A percentile compares a stretch with the other conserved stretches of the same genome.
Conservation (phyloP, 2,113 vertebrate genomes). For the Otolemur garnettii region DNA sequence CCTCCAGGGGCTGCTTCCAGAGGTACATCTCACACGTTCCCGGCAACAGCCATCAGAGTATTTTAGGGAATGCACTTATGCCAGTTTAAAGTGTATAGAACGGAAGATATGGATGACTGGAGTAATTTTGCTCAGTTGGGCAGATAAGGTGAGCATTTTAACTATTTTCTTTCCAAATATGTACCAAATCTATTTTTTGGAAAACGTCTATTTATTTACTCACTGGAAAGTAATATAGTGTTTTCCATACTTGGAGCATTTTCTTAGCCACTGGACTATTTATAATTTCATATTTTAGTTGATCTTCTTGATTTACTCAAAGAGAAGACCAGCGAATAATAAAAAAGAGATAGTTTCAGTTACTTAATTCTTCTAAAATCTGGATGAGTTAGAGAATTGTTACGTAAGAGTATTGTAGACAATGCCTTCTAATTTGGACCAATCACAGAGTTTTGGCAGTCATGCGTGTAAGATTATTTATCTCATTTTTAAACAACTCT, state of each 20-base stretch:
- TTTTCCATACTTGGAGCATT: background rate
- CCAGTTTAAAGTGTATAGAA: background rate
- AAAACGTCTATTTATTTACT: background rate
- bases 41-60: background rate
- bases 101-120: background rate
- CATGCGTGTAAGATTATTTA: constrained; percentile 19
- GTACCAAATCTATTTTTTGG: background rate
- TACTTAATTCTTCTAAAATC: constrained; percentile 34
- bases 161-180: constrained; percentile 39
- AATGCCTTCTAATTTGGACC: background rate
- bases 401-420: background rate
- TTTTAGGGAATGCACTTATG: background rate
- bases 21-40: background rate
- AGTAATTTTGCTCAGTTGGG: background rate
- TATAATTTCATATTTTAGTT: background rate
- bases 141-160: background rate
- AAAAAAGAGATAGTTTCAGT: background rate
- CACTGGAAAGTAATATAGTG: background rate
- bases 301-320: background rate
- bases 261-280: background rate
- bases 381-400: background rate
- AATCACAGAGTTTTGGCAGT: background rate
- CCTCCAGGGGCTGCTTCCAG: background rate
- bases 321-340: constrained; percentile 1
- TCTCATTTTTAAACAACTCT: background rate